These are phyloP conservation scores for Sipha maydis DNA, from an alignment of 2,888 invertebrate genomes.

Conservation along the genomic window DNA sequence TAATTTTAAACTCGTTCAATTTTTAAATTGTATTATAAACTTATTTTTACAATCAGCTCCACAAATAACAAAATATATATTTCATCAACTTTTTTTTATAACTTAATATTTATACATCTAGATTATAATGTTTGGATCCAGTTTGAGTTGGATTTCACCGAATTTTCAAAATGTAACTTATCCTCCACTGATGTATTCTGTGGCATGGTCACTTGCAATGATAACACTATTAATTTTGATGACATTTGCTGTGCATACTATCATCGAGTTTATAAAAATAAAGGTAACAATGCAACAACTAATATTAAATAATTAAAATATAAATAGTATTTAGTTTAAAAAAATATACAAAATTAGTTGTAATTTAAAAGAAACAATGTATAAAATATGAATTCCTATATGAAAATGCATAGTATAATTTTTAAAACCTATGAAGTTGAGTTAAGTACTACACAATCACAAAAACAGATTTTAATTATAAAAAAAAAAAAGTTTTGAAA, in stretches of 20 bases:
- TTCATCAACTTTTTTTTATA: not conserved
- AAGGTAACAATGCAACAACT: not conserved
- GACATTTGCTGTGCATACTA: not conserved
- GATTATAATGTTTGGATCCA: slow-evolving; percentile 28
- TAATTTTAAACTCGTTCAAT: too few species aligned
- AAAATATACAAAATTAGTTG: too few species aligned
- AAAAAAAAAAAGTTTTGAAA: too few species aligned
- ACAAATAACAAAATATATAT: not conserved
- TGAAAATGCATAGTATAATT: too few species aligned
- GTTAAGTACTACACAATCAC: too few species aligned
- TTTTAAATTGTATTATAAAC: too few species aligned
- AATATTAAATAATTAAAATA: not conserved
- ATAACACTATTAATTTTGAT: slow-evolving; percentile 18
- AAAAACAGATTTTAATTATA: too few species aligned
- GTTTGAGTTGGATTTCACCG: slow-evolving; percentile 33
- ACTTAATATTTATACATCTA: not conserved
- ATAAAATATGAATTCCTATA: too few species aligned
- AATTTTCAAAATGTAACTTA: slow-evolving; percentile 27
- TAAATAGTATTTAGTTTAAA: too few species aligned
- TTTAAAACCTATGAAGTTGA: too few species aligned
- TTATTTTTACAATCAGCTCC: too few species aligned
- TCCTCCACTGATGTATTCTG: not conserved
- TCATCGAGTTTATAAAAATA: not conserved
- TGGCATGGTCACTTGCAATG: not conserved
- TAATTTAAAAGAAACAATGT: too few species aligned